Evolutionary conservation across 2,888 invertebrate species (phyloP), one percentile per base, ranked within the genome.

Genomic region (Heterodera filipjevi): DNA sequence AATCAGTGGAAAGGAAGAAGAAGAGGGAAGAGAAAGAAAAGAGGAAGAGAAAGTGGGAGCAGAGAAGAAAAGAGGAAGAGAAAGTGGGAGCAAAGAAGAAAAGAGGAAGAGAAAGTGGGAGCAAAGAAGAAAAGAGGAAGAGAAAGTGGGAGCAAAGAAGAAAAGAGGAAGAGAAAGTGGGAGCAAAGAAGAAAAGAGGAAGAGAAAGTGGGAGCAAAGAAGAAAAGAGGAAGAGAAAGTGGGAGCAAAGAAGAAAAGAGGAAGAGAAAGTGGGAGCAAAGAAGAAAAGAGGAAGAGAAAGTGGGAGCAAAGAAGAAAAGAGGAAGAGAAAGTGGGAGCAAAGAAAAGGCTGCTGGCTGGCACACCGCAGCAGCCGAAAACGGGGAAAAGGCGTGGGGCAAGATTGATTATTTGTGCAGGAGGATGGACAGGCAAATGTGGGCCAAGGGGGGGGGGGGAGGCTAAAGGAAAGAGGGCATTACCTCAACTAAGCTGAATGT

Each of bases 331-430:
- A 33, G 19, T 12, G 33, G 32, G 6, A 33, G 22, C 3, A 22
- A 6, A 33, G 19, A 22, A 22, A 12, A 12, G n/a, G n/a, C n/a
- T n/a, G n/a, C n/a, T n/a, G 68, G 35, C 68, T 68, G 68, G 68
- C 68, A 68, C 33, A 68, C 68, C 68, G 68, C 68, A 35, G 68
- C 68, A 22, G 33, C 68, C 33, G 32, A 68, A 68, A 35, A 68
- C 68, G 33, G 33, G n/a, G 68, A 19, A 30, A 68, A 33, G 33
- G 68, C 33, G 33, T 12, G 33, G 35, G 33, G 22, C 68, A 68
- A 68, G 68, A 68, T 68, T 68, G 68, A 68, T 68, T 68, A 68
- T 68, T 68, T 35, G 68, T 68, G 68, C 68, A 32, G 35, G 68
- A 35, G 68, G 68, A 68, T 32, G 33, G 68, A 35, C 68, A 68